Base-by-base conservation (phyloP, 2,888 invertebrate species). In the Ctena decussata region DNA sequence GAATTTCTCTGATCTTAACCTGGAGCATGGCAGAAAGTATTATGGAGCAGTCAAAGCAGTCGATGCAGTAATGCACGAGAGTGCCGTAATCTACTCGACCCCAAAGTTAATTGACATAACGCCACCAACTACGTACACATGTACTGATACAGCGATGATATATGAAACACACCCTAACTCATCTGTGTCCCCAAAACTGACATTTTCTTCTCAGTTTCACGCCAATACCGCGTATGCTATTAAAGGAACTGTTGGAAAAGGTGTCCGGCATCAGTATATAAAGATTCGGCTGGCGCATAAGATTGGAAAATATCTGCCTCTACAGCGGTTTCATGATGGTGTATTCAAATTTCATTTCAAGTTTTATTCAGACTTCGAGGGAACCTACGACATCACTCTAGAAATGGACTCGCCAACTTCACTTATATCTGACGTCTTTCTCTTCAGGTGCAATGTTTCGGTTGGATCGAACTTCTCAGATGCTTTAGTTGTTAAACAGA, bases 21-120 rank as follows among this genome's bases (percentile, higher is more conserved):
- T 90, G 30, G n/a, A 73, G 39, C 82, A 85, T 21, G 76, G 84
- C 12, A 60, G 80, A 53, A 77, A 75, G 0, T 91, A 91, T 70
- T 60, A 78, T 27, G 84, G 84, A 8, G 41, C 74, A 27, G 89
- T 90, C 0, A 85, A 85, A 44, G 89, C 90, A n/a, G n/a, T 41
- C 39, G 90, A 91, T 80, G 74, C 77, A 18, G 87, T 80, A 24
- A 85, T 84, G 46, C 87, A 84, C 73, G 70, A 57, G 12, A 89
- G 87, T 73, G 27, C 30, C 15, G 65, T 70, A 0, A 80, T 76
- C 11, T 5, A 30, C 11, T 90, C 91, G 1, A 24, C 70, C 21
- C 53, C 72, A 21, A 75, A 82, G 0, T 21, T 77, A 27, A 69
- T 91, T 15, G 91, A 91, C 76, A 78, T 65, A 0, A 86, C 90